Percentiles rank a stretch among this genome's conserved stretches.
These are phyloP conservation scores for Digitonthophagus gazella DNA, from an alignment of 2,888 invertebrate species.

Conservation along the genomic window DNA sequence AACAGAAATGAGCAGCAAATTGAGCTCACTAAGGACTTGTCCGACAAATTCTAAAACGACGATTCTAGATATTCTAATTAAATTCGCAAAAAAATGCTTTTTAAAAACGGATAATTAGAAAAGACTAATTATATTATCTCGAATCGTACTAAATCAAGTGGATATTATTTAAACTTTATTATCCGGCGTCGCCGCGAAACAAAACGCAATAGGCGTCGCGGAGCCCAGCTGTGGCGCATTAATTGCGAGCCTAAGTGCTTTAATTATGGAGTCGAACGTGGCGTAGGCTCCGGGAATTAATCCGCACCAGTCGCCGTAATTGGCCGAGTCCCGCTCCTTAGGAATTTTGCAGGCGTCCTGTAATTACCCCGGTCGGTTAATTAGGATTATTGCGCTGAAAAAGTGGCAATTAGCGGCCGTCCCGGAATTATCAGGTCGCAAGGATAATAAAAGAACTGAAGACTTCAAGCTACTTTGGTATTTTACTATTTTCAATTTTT, in stretches of 20 bases:
- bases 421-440: background rate
- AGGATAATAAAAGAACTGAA: background rate
- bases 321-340: background rate
- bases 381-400: background rate
- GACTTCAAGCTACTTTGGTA: too few species aligned
- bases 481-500: too few species aligned
- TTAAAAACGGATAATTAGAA: too few species aligned
- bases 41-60: background rate
- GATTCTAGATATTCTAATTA: background rate
- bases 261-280: background rate
- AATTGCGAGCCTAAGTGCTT: background rate
- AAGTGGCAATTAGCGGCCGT: background rate
- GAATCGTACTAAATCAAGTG: background rate
- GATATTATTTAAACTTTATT: background rate
- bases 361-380: background rate
- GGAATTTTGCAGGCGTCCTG: background rate
- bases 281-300: background rate
- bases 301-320: background rate
- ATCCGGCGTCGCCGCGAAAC: background rate
- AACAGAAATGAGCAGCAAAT: conserved; percentile 19
- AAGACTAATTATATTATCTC: background rate
- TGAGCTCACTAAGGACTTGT: background rate
- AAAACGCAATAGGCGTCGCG: background rate
- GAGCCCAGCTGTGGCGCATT: background rate
- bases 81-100: too few species aligned